These are phyloP conservation scores for Antedon mediterranea DNA, from an alignment of 53 echinoderm and acorn worm genomes.

Conservation along the genomic window DNA sequence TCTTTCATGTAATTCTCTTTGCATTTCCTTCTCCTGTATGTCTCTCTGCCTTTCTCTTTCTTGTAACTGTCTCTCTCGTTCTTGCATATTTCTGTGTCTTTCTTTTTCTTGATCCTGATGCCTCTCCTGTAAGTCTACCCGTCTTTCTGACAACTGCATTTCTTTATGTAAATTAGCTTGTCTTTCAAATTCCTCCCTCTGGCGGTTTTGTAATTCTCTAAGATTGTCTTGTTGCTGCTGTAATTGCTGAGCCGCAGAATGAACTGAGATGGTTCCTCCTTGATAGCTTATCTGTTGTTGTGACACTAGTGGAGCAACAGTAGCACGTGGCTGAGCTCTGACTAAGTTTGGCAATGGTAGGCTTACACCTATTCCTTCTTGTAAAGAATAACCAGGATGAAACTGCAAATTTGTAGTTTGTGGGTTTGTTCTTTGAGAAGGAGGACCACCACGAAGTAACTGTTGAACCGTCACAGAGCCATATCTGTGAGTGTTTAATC, in stretches of 20 bases:
- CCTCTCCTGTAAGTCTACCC: not conserved
- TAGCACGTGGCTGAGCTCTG: not conserved
- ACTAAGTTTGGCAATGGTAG: not conserved
- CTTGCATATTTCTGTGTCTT: not conserved
- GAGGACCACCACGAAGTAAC: not conserved
- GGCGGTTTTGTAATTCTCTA: not conserved
- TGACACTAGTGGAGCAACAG: not conserved
- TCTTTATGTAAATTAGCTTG: not conserved
- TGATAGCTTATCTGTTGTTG: not conserved
- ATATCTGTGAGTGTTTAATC: not conserved
- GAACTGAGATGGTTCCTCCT: not conserved
- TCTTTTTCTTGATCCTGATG: not conserved
- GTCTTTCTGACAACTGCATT: not conserved
- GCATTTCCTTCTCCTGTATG: not conserved
- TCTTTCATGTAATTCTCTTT: not conserved
- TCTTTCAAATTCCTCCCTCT: not conserved
- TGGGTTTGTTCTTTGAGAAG: not conserved
- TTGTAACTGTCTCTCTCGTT: not conserved
- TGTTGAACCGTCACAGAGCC: not conserved
- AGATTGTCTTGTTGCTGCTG: not conserved
- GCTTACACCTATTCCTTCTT: not conserved
- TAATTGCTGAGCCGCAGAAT: not conserved
- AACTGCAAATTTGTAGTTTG: not conserved
- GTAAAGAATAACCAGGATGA: not conserved
- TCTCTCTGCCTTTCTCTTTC: not conserved